Base-by-base conservation (phyloP, 2,888 invertebrate genomes). In the Hydrotaea cyrtoneurina region DNA sequence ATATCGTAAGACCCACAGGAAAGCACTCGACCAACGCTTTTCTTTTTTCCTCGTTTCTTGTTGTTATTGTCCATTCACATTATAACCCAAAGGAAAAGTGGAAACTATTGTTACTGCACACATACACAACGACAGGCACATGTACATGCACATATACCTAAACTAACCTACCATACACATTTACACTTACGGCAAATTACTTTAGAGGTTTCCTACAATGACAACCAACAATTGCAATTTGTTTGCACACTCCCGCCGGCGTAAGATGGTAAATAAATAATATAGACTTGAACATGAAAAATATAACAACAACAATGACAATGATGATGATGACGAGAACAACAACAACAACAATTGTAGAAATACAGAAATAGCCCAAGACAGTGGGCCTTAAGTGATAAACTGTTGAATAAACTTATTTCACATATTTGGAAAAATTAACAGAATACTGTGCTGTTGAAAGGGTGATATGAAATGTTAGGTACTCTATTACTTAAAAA, bases 221-320 rank as follows among this genome's bases (percentile, higher is more conserved):
- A 89, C 90, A 90, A 88, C 89, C 90, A 91, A 92, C 92, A 92
- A 92, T 92, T 92, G 92, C 92, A 92, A 92, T 92, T 92, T 92
- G 92, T 92, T 92, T 90, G 89, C 92, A 90, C 89, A 88, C 88
- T 88, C 88, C 89, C 87, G 87, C 82, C 86, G 85, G 85, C 86
- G 86, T 80, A 85, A 79, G 83, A 77, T 81, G 83, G 77, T 79
- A 77, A 83, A 83, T 83, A 83, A 86, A 74, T 79, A 84, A 80
- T 84, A 83, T 72, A 78, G 85, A 83, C 72, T 86, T 84, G 53
- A 71, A 21, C 53, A 75, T 62, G 62, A 78, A 78, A 75, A 57
- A 64, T 55, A 55, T 55, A 69, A 4, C 53, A 50, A 23, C 50
- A 72, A 23, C 50, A 50, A n/a, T 39, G n/a, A 26, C 59, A 75